A percentile compares a stretch with the other conserved stretches of the same genome.
Evolutionary conservation across 2,113 vertebrate species (phyloP).

Genomic region (Odontesthes bonariensis): DNA sequence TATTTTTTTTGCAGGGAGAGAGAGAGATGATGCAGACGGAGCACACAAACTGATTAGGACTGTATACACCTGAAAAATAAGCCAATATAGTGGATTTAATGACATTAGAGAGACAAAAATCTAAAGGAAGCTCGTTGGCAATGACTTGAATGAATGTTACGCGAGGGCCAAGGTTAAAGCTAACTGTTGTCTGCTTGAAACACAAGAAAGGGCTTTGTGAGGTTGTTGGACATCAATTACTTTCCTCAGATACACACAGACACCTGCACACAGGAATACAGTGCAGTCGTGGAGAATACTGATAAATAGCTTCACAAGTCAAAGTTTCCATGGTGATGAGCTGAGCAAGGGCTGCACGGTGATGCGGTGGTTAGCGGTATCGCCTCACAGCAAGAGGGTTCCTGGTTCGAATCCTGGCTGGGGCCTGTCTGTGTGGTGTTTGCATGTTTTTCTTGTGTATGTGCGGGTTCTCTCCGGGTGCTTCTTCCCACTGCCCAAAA

Average conservation of each 20-base stretch:
- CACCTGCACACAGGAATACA: background rate
- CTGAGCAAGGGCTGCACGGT: background rate
- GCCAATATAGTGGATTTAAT: slow-evolving; percentile 11
- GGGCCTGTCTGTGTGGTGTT: too few relatives aligned
- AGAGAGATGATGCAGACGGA: slow-evolving; percentile 6
- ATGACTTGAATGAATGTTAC: slow-evolving; percentile 19
- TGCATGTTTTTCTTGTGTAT: too few relatives aligned
- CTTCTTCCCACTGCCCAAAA: too few relatives aligned
- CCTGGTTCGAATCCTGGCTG: too few relatives aligned
- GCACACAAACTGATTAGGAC: slow-evolving; percentile 17
- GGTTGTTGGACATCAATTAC: slow-evolving; percentile 40
- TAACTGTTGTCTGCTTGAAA: slow-evolving; percentile 29
- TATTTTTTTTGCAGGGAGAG: slow-evolving; percentile 18
- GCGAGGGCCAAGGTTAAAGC: slow-evolving; percentile 46
- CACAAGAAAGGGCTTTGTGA: slow-evolving; percentile 25
- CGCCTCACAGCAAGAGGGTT: too few relatives aligned
- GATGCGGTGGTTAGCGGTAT: too few relatives aligned
- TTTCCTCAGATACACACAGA: slow-evolving; percentile 1
- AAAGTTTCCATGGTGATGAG: slow-evolving; percentile 63
- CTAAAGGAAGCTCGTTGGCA: background rate
- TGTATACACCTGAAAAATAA: slow-evolving; percentile 1
- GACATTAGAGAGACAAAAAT: slow-evolving; percentile 15
- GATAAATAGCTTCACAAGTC: slow-evolving; percentile 53
- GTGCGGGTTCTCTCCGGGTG: too few relatives aligned
- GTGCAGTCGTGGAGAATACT: slow-evolving; percentile 12